Percentiles rank a stretch among this genome's conserved stretches.
Conservation (phyloP, 2,888 invertebrate genomes). For the Drosophila subsilvestris region DNA sequence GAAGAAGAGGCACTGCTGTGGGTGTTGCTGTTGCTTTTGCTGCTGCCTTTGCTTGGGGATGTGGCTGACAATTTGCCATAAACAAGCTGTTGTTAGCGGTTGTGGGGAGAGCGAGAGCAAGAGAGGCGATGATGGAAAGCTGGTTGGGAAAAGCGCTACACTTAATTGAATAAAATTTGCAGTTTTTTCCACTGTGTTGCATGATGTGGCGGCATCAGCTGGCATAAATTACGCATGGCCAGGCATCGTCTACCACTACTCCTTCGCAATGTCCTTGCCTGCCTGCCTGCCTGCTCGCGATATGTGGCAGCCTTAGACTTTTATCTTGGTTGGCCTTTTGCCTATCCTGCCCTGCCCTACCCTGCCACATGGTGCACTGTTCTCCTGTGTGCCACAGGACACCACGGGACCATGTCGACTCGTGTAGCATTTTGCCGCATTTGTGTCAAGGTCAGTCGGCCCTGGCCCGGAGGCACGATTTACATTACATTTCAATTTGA, state of each 20-base stretch:
- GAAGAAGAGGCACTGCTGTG: constrained; percentile 13
- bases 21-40: background rate
- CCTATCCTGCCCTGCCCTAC: background rate
- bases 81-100: constrained; percentile 45
- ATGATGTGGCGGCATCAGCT: constrained; percentile 35
- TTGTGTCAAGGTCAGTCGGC: constrained; percentile 65
- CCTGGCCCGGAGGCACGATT: constrained; percentile 20
- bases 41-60: constrained; percentile 25
- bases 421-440: constrained; percentile 27
- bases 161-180: constrained; percentile 64
- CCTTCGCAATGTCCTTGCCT: constrained; percentile 37
- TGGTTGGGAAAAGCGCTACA: constrained; percentile 1
- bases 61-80: constrained; percentile 46
- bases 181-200: constrained; percentile 18
- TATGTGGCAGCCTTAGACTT: constrained; percentile 53
- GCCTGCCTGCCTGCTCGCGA: constrained; percentile 26
- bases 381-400: constrained; percentile 54
- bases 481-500: constrained; percentile 70
- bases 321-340: constrained; percentile 46
- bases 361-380: constrained; percentile 16
- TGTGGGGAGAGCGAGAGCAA: background rate
- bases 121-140: background rate
- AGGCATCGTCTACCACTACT: constrained; percentile 12
- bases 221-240: constrained; percentile 58
- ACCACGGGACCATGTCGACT: constrained; percentile 20